Evolutionary conservation across 2,888 invertebrate genomes (phyloP).

Genomic region (Tachina lurida): DNA sequence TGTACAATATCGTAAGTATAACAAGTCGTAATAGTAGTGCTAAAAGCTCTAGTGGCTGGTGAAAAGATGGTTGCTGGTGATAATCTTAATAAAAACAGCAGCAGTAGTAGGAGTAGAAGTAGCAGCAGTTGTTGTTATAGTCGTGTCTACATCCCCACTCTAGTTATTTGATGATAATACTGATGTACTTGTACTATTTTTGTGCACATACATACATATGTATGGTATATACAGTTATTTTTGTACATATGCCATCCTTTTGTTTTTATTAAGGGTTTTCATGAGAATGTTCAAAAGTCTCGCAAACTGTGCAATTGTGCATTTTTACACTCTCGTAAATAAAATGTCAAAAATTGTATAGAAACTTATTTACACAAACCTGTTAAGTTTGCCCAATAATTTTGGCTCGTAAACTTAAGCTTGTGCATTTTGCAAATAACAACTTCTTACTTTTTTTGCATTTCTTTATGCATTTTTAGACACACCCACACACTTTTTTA

Average conservation of each 20-base stretch:
- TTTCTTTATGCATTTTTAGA: no score
- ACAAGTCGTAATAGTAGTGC: slow-evolving; percentile 18
- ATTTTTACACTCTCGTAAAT: no score
- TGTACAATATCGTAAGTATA: not conserved
- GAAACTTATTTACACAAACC: no score
- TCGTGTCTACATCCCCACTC: slow-evolving; percentile 23
- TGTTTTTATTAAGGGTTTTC: not conserved
- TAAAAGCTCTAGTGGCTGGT: slow-evolving; percentile 5
- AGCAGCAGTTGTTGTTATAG: not conserved
- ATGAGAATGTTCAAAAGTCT: no score
- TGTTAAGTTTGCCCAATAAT: no score
- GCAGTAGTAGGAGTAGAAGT: slow-evolving; percentile 9
- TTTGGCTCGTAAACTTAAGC: no score
- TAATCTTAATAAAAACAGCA: slow-evolving; percentile 10
- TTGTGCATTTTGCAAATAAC: no score
- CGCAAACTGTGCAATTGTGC: no score
- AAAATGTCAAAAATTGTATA: no score
- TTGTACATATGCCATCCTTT: not conserved
- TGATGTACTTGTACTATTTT: slow-evolving; percentile 19
- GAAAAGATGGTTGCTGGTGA: slow-evolving; percentile 42
- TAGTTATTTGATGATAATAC: slow-evolving; percentile 19
- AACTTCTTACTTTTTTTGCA: no score
- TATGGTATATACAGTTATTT: no score
- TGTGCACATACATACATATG: not conserved
- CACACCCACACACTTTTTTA: no score